Base-by-base conservation (phyloP, 2,888 invertebrate species). In the Cataglyphis rosenhaueri region DNA sequence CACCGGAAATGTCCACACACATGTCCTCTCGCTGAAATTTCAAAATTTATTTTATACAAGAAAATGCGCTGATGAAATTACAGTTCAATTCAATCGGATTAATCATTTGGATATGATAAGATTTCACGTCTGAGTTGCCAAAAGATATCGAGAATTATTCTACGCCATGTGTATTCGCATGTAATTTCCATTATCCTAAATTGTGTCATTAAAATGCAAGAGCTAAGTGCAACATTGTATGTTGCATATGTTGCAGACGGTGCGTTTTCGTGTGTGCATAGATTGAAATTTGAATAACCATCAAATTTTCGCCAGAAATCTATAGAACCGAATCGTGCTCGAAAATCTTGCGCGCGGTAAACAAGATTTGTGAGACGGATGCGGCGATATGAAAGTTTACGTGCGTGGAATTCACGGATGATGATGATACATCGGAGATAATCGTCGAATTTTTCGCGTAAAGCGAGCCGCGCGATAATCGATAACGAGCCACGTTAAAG, bases 31-130 rank as follows among this genome's bases (percentile, higher is more conserved):
- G 32, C 12, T 32, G 44, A 71, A 79, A 79, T 79, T 79, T 44
- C 48, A n/a, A 70, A 71, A 78, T 71, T 59, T 70, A 76, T 76
- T 76, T 32, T 29, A 10, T 29, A 38, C 38, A 65, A 66, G 35
- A 66, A 25, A 38, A 25, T 38, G 55, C 57, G 12, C 44, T 18
- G 44, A 12, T 32, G 0, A 59, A 61, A 52, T 38, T 55, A 41
- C 70, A 5, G 4, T 78, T 70, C 44, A 70, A 78, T 59, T 59
- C 57, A 57, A 44, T 57, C 10, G 18, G 10, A 12, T 32, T 57
- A 70, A 78, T 21, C 29, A 78, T 59, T 59, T 25, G 35, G 32
- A 32, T 38, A 15, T 18, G 1, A 44, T 12, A 8, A 35, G 52
- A 18, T 35, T 41, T 6, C n/a, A 25, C 35, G 21, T 38, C 21